phyloP scores from a whole-genome alignment of 2,888 invertebrate genomes.

The Hesperia comma region DNA sequence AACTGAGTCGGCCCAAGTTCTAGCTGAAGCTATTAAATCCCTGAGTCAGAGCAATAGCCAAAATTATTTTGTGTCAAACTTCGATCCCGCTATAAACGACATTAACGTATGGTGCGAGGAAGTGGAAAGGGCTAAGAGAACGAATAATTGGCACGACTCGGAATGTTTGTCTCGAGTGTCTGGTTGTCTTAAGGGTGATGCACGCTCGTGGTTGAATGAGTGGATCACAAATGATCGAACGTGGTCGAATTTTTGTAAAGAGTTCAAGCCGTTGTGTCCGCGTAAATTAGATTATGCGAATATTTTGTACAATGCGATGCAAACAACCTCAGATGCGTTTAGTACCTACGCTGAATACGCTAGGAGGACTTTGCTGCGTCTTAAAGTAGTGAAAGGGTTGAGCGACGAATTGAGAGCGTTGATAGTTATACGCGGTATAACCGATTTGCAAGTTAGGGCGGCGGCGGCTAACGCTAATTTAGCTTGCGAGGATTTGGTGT shows the following conservation, averaged over 20 bases:
- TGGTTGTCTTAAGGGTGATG: background rate
- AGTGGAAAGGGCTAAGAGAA: slow-evolving; percentile 1
- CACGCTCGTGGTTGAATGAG: background rate
- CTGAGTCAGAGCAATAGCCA: background rate
- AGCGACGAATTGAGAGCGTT: background rate
- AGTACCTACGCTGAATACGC: slow-evolving; percentile 6
- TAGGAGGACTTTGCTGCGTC: background rate
- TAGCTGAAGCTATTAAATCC: too few species aligned
- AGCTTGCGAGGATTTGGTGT: slow-evolving; percentile 39
- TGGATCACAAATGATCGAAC: background rate
- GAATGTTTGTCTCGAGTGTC: slow-evolving; percentile 3
- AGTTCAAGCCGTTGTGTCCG: slow-evolving; percentile 4
- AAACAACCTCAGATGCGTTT: background rate
- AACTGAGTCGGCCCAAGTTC: too few species aligned
- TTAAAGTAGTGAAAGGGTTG: background rate
- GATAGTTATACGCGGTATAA: slow-evolving; percentile 34
- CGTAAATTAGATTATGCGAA: background rate
- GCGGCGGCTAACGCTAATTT: slow-evolving; percentile 46
- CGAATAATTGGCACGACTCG: background rate
- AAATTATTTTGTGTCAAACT: slow-evolving; percentile 3
- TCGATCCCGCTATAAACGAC: background rate
- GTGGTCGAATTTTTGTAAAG: background rate
- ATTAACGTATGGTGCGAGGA: slow-evolving; percentile 6
- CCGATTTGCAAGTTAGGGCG: slow-evolving; percentile 43
- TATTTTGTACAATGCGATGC: slow-evolving; percentile 4